Conservation (phyloP, 2,797 vertebrate genomes). For the Phrynocephalus vlangalii region DNA sequence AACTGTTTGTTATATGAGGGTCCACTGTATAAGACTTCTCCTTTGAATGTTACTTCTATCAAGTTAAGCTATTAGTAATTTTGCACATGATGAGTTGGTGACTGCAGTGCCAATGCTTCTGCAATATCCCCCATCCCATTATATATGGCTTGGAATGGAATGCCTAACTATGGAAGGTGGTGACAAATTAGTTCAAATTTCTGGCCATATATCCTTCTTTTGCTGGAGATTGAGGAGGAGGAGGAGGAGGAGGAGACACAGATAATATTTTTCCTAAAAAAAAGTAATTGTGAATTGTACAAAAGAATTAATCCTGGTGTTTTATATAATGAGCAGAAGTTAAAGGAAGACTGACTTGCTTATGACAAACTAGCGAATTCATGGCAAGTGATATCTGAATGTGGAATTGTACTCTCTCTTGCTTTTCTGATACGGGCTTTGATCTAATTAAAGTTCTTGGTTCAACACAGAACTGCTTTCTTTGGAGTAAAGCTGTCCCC, state of each 20-base stretch:
- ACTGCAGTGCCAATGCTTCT: accelerated
- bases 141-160: slow-evolving; percentile 42
- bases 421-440: background rate
- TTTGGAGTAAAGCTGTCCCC: background rate
- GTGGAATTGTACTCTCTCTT: background rate
- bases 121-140: slow-evolving; percentile 3
- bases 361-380: background rate
- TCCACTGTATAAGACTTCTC: slow-evolving; percentile 12
- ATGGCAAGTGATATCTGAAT: background rate
- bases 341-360: background rate
- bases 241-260: too few relatives aligned
- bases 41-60: background rate
- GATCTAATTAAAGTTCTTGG: background rate
- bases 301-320: slow-evolving; percentile 1
- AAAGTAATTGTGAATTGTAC: slow-evolving; percentile 23
- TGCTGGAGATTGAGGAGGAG: background rate
- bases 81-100: slow-evolving; percentile 9
- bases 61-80: slow-evolving; percentile 8
- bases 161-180: slow-evolving; percentile 5
- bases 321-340: background rate
- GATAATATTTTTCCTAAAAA: background rate
- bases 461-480: background rate
- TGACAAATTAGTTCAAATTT: slow-evolving; percentile 49
- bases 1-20: too few relatives aligned
- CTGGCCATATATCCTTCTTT: slow-evolving; percentile 14